A percentile compares a stretch with the other conserved stretches of the same genome.
Conservation (phyloP, 2,797 vertebrate genomes). For the Pelochelys cantorii region DNA sequence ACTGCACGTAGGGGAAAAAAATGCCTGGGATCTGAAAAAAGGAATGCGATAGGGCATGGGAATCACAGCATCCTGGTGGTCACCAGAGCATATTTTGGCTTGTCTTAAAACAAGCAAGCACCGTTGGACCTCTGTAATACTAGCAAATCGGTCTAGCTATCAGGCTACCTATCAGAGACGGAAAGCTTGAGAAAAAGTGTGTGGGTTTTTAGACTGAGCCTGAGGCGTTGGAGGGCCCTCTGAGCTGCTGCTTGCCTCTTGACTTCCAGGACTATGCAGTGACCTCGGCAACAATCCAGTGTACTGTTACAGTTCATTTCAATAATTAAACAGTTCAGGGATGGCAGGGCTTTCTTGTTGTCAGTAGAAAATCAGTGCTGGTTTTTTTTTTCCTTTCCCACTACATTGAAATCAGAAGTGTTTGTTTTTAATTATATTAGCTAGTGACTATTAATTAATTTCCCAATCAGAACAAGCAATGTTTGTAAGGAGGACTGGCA, state of each 20-base stretch:
- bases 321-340: constrained; percentile 89
- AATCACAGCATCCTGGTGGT: constrained; percentile 91
- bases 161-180: constrained; percentile 84
- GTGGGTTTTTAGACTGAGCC: constrained; percentile 87
- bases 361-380: constrained; percentile 79
- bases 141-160: constrained; percentile 78
- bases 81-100: constrained; percentile 92
- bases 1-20: constrained; percentile 84
- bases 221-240: constrained; percentile 84
- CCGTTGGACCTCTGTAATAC: constrained; percentile 78
- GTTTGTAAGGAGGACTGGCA: constrained; percentile 74
- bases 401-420: constrained; percentile 70
- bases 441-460: constrained; percentile 80
- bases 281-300: constrained; percentile 86
- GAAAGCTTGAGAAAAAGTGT: constrained; percentile 82
- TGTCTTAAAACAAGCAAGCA: constrained; percentile 88
- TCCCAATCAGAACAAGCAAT: constrained; percentile 74
- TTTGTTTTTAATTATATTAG: constrained; percentile 84
- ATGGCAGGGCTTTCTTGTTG: constrained; percentile 83
- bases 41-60: constrained; percentile 96
- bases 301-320: constrained; percentile 89
- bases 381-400: constrained; percentile 44
- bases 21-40: constrained; percentile 88
- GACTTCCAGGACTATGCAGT: constrained; percentile 83
- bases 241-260: constrained; percentile 75